These are phyloP conservation scores for Brachylomia viminalis DNA, from an alignment of 2,888 invertebrate species.

Conservation along the genomic window DNA sequence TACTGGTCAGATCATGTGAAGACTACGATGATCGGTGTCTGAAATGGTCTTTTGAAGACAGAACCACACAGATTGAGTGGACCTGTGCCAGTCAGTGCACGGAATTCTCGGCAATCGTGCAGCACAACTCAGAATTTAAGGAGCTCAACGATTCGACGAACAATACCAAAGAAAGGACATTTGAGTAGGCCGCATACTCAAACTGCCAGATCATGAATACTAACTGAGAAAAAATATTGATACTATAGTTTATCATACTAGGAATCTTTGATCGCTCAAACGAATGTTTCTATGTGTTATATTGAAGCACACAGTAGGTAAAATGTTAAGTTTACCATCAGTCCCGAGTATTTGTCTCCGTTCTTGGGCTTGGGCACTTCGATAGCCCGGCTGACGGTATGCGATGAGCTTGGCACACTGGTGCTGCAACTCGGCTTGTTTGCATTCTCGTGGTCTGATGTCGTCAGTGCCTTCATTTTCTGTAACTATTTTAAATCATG, in stretches of 20 bases:
- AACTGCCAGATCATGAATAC: too few species aligned
- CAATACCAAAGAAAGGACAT: too few species aligned
- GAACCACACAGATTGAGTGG: too few species aligned
- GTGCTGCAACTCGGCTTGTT: constrained; percentile 67
- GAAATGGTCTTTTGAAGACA: too few species aligned
- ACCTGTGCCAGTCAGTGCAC: too few species aligned
- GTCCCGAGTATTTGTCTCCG: constrained; percentile 77
- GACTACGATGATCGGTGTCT: too few species aligned
- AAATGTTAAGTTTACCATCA: constrained; percentile 77
- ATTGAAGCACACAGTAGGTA: not conserved
- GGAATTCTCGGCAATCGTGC: too few species aligned
- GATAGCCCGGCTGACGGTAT: constrained; percentile 79
- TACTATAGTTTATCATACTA: not conserved
- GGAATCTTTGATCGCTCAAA: not conserved
- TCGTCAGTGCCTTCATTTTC: constrained; percentile 74
- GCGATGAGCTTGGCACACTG: constrained; percentile 69
- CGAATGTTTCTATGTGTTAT: not conserved
- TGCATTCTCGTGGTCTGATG: constrained; percentile 61
- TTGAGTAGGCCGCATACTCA: too few species aligned
- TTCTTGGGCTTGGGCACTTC: constrained; percentile 81
- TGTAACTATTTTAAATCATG: constrained; percentile 55
- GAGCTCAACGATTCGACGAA: too few species aligned
- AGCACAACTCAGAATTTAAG: too few species aligned
- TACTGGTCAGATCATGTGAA: too few species aligned
- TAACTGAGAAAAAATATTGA: too few species aligned